Base-by-base conservation (phyloP, 1,140 invertebrate species). In the Drosophila tsacasi region DNA sequence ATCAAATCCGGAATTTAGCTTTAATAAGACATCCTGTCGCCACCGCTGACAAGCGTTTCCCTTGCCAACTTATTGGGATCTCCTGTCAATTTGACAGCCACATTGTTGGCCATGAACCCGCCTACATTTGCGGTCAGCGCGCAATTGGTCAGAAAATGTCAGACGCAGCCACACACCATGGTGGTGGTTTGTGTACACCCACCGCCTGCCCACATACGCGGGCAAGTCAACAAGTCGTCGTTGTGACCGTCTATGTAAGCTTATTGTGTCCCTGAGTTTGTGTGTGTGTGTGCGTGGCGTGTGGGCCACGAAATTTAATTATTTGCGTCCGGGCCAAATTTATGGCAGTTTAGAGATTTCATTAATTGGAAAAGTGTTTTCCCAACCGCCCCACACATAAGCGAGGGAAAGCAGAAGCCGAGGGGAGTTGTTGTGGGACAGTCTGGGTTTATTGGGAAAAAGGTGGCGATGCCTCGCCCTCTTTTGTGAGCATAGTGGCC, bases 331-430 rank as follows among this genome's bases (percentile, higher is more conserved):
- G 82, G 66, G 73, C 66, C 67, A 68, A 92, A 92, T 92, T 92
- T 92, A 92, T 92, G 90, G 83, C 83, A 91, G 82, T 84, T 91
- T 92, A 86, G 85, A 92, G 90, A 92, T 92, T 92, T 92, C 82
- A 92, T 92, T 92, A 92, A 92, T 92, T 92, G 90, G 90, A 92
- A 92, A 92, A 92, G 83, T 86, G 91, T 79, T 92, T 86, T 69
- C 66, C 74, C 69, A 62, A 46, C n/a, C 47, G 44, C 44, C 60
- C 35, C 32, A 37, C 49, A 50, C 39, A 39, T 27, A 52, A 19
- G 12, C 35, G 17, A 63, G 30, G 27, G 27, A 25, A 37, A 19
- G 25, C 8, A 12, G 32, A 5, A 19, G 40, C 10, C 32, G 13
- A 17, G 9, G n/a, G 19, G 15, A 10, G 25, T 15, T 37, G 32